A percentile compares a stretch with the other conserved stretches of the same genome.
phyloP scores from a whole-genome alignment of 2,797 vertebrate species.

The Siniperca obscura region DNA sequence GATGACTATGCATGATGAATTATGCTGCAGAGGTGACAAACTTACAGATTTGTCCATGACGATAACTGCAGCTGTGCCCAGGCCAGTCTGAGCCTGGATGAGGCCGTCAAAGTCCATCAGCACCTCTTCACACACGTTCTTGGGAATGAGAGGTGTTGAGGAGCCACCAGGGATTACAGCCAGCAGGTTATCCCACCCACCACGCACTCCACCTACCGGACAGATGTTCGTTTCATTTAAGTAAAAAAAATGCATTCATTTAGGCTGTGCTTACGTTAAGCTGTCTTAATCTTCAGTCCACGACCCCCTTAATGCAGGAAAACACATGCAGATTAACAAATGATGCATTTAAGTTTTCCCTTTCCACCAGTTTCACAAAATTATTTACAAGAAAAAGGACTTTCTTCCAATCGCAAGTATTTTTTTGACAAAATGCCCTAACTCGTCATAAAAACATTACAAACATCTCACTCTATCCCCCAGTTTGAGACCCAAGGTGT shows the following conservation, averaged over 20 bases:
- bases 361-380: slow-evolving; percentile 2
- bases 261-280: slow-evolving; percentile 41
- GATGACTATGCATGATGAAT: neutral
- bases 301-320: neutral
- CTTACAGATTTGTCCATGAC: slow-evolving; percentile 97
- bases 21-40: slow-evolving; percentile 13
- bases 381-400: neutral
- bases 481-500: neutral
- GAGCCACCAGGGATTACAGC: slow-evolving; percentile 95
- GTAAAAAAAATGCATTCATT: slow-evolving; percentile 22
- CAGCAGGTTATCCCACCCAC: slow-evolving; percentile 97
- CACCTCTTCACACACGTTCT: slow-evolving; percentile 92
- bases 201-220: slow-evolving; percentile 91
- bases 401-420: neutral
- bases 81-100: slow-evolving; percentile 92
- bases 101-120: slow-evolving; percentile 96
- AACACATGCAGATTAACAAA: slow-evolving; percentile 27
- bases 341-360: slow-evolving; percentile 4
- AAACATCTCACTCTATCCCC: neutral
- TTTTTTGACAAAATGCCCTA: neutral
- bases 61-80: slow-evolving; percentile 93
- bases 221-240: slow-evolving; percentile 62
- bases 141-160: slow-evolving; percentile 95
- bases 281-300: slow-evolving; percentile 49
- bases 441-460: neutral